Conservation (phyloP, 2,797 vertebrate genomes). For the Danio tinwini region DNA sequence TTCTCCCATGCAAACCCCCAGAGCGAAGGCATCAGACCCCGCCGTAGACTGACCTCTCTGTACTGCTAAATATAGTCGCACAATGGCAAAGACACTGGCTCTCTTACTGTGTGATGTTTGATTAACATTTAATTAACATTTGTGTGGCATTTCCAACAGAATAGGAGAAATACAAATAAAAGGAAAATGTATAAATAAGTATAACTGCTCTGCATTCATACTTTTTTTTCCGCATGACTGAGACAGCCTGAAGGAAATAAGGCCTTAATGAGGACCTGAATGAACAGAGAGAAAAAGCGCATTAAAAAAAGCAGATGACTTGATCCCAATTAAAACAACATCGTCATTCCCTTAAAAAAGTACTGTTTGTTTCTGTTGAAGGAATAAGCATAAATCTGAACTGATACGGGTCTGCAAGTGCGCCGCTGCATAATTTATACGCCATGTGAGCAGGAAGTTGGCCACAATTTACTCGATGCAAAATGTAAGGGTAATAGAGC, state of each 20-base stretch:
- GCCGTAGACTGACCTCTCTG: conserved; percentile 67
- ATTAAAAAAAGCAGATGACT: conserved; percentile 15
- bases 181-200: conserved; percentile 44
- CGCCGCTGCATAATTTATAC: background rate
- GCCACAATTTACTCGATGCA: background rate
- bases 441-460: conserved; percentile 14
- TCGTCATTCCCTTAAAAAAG: conserved; percentile 19
- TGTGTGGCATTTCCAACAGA: conserved; percentile 76
- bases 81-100: conserved; percentile 65
- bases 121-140: conserved; percentile 84
- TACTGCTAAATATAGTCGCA: conserved; percentile 66
- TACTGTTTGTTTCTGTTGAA: conserved; percentile 28
- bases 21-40: conserved; percentile 56
- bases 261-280: conserved; percentile 23
- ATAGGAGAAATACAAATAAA: conserved; percentile 60
- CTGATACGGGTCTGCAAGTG: background rate
- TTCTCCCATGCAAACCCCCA: conserved; percentile 52
- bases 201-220: conserved; percentile 10
- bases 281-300: background rate
- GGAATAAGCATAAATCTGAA: background rate
- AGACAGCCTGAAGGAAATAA: conserved; percentile 23
- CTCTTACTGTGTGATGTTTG: conserved; percentile 71
- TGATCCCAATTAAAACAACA: conserved; percentile 40
- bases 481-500: conserved; percentile 10
- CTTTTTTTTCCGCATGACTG: conserved; percentile 10